Evolutionary conservation across 2,797 vertebrate species (phyloP).

Genomic region (Pseudochromis fuscus): DNA sequence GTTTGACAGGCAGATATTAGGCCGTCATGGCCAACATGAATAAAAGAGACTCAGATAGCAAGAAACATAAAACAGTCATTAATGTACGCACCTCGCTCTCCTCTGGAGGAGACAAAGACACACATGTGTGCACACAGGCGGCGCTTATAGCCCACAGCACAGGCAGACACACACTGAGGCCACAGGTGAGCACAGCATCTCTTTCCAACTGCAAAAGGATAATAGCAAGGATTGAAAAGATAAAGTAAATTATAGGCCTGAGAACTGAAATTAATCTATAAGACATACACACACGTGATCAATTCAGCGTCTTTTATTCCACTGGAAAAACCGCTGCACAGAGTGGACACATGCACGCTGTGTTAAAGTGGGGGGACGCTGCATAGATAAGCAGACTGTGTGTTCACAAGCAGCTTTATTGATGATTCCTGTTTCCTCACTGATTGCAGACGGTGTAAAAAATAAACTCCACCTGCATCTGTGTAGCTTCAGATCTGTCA

Average conservation of each 20-base stretch:
- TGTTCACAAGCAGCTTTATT: constrained; percentile 21
- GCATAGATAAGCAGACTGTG: constrained; percentile 1
- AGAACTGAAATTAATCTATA: constrained; percentile 48
- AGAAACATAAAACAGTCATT: constrained; percentile 85
- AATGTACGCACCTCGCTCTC: constrained; percentile 65
- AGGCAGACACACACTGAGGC: constrained; percentile 34
- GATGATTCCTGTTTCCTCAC: constrained; percentile 12
- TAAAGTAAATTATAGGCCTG: constrained; percentile 79
- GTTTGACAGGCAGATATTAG: constrained; percentile 87
- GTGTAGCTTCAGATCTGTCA: neutral
- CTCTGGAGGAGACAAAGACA: constrained; percentile 73
- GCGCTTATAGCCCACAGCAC: constrained; percentile 50
- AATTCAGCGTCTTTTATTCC: constrained; percentile 1
- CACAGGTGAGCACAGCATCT: constrained; percentile 62
- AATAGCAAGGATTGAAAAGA: constrained; percentile 82
- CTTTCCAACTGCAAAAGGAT: constrained; percentile 61
- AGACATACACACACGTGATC: constrained; percentile 33
- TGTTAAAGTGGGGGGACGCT: neutral
- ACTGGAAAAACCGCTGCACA: neutral
- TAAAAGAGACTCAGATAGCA: constrained; percentile 78
- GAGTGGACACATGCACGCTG: neutral
- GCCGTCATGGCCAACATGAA: constrained; percentile 80
- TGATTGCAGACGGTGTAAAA: constrained; percentile 15
- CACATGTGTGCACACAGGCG: constrained; percentile 35
- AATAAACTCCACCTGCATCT: neutral